A percentile compares a stretch with the other conserved stretches of the same genome.
Conservation (phyloP, 2,113 vertebrate species). For the Fukomys damarensis region DNA sequence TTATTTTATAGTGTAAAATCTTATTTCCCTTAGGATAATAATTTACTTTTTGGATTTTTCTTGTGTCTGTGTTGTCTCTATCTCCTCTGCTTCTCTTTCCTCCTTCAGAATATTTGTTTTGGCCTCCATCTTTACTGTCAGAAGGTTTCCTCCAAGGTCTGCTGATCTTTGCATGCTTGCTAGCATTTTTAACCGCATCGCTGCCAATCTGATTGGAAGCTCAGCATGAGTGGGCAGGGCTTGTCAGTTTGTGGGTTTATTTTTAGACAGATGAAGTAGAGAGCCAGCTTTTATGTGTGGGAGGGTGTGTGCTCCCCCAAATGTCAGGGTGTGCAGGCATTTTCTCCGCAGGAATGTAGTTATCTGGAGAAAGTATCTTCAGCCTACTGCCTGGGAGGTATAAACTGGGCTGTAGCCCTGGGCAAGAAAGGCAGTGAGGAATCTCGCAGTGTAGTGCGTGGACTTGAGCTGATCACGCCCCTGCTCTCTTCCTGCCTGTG, state of each 20-base stretch:
- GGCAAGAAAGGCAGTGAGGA: neutral
- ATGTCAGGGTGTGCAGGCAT: slow-evolving; percentile 2
- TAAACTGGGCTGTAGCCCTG: neutral
- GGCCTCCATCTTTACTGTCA: neutral
- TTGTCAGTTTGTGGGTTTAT: slow-evolving; percentile 13
- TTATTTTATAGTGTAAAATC: neutral
- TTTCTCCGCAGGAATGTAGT: slow-evolving; percentile 38
- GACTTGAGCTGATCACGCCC: neutral
- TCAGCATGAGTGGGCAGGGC: slow-evolving; percentile 5
- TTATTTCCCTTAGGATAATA: neutral
- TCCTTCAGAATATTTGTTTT: slow-evolving; percentile 45
- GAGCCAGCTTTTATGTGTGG: neutral
- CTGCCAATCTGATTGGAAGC: neutral
- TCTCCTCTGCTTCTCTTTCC: neutral
- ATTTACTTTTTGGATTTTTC: slow-evolving; percentile 31
- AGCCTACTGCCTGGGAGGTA: neutral
- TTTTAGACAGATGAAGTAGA: slow-evolving; percentile 27
- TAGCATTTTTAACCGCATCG: slow-evolving; percentile 7
- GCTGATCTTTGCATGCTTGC: neutral
- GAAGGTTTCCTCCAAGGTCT: slow-evolving; percentile 43
- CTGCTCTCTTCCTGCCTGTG: neutral
- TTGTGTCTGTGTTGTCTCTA: neutral
- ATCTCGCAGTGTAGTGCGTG: neutral
- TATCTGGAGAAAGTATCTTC: neutral
- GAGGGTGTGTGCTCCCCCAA: slow-evolving; percentile 14